phyloP scores from a whole-genome alignment of 2,888 invertebrate genomes.

The Drosophila vallismaia region DNA sequence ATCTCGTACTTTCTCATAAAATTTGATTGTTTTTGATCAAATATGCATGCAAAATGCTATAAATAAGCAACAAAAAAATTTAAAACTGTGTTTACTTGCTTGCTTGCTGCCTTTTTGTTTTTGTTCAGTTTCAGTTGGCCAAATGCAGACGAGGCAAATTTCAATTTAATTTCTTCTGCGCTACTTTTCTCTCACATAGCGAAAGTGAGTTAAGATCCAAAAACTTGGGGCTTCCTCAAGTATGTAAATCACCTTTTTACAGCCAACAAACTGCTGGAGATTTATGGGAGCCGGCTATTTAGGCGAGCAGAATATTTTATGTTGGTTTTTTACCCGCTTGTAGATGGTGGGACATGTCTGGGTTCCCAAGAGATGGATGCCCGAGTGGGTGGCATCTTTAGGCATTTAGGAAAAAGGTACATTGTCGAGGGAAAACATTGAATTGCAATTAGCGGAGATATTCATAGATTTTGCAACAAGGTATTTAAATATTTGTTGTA shows the following conservation, averaged over 20 bases:
- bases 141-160: conserved; percentile 56
- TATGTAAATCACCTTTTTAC: conserved; percentile 74
- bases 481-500: neutral
- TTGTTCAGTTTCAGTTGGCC: conserved; percentile 15
- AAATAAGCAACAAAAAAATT: conserved; percentile 31
- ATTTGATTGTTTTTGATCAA: conserved; percentile 68
- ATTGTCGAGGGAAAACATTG: conserved; percentile 29
- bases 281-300: conserved; percentile 70
- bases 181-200: conserved; percentile 19
- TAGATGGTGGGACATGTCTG: conserved; percentile 31
- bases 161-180: conserved; percentile 59
- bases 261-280: conserved; percentile 60
- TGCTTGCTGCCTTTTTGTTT: conserved; percentile 21
- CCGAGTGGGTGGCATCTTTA: conserved; percentile 32
- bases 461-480: neutral
- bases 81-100: conserved; percentile 22
- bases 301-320: conserved; percentile 68
- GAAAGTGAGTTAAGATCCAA: conserved; percentile 36
- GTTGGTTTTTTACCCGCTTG: conserved; percentile 4
- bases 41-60: conserved; percentile 63
- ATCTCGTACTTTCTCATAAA: conserved; percentile 32
- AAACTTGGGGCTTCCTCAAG: conserved; percentile 35
- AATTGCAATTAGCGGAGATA: conserved; percentile 27
- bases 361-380: conserved; percentile 27
- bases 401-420: neutral